Percentiles rank a stretch among this genome's conserved stretches.
Evolutionary conservation across 2,797 vertebrate genomes (phyloP).

Genomic region (Megalops cyprinoides): DNA sequence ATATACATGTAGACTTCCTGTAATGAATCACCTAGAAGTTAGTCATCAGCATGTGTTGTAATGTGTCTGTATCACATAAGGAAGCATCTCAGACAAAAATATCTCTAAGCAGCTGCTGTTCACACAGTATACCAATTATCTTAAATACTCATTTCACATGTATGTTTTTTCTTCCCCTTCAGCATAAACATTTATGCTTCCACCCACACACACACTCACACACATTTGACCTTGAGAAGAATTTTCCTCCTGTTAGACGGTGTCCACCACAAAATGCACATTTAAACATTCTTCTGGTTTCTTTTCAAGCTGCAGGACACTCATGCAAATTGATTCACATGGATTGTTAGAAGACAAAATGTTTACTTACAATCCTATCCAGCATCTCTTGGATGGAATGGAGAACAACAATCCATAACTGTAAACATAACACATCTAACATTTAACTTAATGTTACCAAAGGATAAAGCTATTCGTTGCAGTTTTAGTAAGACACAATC

Average conservation of each 20-base stretch:
- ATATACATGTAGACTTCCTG: neutral
- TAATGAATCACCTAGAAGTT: neutral
- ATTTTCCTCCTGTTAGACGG: no score
- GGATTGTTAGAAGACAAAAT: neutral
- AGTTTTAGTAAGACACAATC: constrained; percentile 36
- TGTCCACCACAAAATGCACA: no score
- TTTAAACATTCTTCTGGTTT: no score
- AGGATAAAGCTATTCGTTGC: neutral
- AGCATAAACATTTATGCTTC: no score
- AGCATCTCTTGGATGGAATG: neutral
- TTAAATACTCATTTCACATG: constrained; percentile 7
- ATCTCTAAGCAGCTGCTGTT: constrained; percentile 5
- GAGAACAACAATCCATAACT: neutral
- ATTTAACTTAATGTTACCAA: neutral
- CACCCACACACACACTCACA: no score
- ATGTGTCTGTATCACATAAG: neutral
- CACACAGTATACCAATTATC: constrained; percentile 2
- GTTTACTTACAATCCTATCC: neutral
- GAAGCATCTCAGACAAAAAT: constrained; percentile 5
- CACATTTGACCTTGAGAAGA: no score
- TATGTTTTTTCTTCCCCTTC: neutral
- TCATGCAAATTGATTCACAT: neutral
- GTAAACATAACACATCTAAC: neutral
- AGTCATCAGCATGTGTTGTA: neutral
- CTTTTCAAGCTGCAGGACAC: neutral